phyloP scores from a whole-genome alignment of 2,113 vertebrate species.

The Aptenodytes patagonicus region DNA sequence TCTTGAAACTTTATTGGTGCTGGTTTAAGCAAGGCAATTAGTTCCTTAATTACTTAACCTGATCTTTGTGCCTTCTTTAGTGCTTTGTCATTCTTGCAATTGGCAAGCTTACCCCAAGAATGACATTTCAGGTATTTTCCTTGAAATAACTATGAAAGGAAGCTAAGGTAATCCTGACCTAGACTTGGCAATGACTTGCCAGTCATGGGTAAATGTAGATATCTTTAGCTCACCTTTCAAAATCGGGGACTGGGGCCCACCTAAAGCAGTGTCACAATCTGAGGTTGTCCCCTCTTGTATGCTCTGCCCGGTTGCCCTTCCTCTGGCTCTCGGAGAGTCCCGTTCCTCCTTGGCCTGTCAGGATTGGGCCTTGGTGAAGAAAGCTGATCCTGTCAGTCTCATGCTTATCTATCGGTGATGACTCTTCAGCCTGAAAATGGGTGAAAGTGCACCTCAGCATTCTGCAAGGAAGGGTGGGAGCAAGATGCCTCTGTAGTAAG shows the following conservation, averaged over 20 bases:
- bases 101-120: neutral
- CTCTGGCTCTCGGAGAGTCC: neutral
- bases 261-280: neutral
- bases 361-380: neutral
- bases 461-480: neutral
- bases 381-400: neutral
- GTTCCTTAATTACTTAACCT: neutral
- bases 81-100: neutral
- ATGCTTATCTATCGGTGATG: fast-evolving
- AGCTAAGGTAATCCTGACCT: neutral
- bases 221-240: neutral
- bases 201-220: fast-evolving
- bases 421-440: neutral
- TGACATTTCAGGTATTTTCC: neutral
- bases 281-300: neutral
- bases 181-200: neutral
- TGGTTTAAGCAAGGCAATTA: neutral
- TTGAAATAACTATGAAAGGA: neutral
- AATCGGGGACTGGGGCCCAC: neutral
- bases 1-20: neutral
- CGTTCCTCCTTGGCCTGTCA: neutral
- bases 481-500: neutral
- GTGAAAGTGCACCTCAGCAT: neutral
- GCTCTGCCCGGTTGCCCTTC: neutral
- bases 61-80: neutral